Conservation (phyloP, 2,888 invertebrate genomes). For the Arenicola marina region DNA sequence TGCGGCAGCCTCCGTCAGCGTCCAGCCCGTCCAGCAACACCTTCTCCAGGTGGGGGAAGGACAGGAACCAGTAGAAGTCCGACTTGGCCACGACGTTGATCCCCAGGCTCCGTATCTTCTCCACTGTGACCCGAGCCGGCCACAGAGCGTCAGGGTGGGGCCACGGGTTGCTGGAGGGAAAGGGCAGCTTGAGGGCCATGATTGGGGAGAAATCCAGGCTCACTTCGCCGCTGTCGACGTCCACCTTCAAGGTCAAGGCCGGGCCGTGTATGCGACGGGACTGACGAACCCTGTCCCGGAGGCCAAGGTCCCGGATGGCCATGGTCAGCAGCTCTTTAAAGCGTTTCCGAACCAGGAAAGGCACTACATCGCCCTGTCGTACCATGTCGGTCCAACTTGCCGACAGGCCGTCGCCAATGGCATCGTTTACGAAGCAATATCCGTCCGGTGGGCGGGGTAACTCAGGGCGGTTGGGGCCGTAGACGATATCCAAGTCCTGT, state of each 20-base stretch:
- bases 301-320: background rate
- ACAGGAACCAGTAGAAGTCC: slow-evolving; percentile 21
- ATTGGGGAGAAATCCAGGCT: slow-evolving; percentile 11
- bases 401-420: too few relatives aligned
- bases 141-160: slow-evolving; percentile 11
- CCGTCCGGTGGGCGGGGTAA: too few relatives aligned
- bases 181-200: slow-evolving; percentile 3
- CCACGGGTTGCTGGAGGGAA: slow-evolving; percentile 10
- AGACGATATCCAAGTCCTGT: too few relatives aligned
- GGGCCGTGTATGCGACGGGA: slow-evolving; percentile 7
- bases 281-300: background rate
- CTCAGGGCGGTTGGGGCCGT: too few relatives aligned
- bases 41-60: slow-evolving; percentile 6
- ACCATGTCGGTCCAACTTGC: too few relatives aligned
- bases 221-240: background rate
- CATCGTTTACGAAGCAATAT: too few relatives aligned
- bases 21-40: slow-evolving; percentile 13
- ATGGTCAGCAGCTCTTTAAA: background rate
- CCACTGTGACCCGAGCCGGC: slow-evolving; percentile 17
- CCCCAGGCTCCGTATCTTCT: slow-evolving; percentile 3
- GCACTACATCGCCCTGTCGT: background rate
- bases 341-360: background rate
- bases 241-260: slow-evolving; percentile 2
- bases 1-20: slow-evolving; percentile 15
- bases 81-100: slow-evolving; percentile 21